These are phyloP conservation scores for Machimus rusticus DNA, from an alignment of 2,888 invertebrate species.

Conservation along the genomic window DNA sequence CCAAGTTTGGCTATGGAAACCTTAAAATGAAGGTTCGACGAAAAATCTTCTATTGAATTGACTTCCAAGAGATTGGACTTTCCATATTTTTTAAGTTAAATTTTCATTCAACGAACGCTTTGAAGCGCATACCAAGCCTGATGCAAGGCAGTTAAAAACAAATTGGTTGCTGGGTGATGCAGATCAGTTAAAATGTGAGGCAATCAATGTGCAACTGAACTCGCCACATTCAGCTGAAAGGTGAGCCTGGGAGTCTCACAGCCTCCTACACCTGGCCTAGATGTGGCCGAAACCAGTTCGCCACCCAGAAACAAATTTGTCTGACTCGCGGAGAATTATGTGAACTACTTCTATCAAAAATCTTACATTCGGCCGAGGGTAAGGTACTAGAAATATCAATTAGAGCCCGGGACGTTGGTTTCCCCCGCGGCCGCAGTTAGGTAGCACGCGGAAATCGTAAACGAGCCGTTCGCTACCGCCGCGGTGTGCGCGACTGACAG, in stretches of 20 bases:
- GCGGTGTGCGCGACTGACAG: conserved; percentile 41
- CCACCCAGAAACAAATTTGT: conserved; percentile 14
- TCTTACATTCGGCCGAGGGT: neutral
- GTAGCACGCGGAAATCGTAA: neutral
- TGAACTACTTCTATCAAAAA: neutral
- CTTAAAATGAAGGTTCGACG: too few relatives aligned
- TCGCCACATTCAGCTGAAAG: neutral
- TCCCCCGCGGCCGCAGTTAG: neutral
- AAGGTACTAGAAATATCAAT: conserved; percentile 19
- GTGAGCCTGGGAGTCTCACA: neutral
- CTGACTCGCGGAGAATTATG: neutral
- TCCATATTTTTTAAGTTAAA: neutral
- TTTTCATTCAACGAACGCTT: neutral
- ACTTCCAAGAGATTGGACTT: neutral
- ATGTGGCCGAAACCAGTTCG: neutral
- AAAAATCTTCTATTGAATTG: neutral
- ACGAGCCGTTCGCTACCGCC: neutral
- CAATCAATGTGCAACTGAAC: neutral
- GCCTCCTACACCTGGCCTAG: neutral
- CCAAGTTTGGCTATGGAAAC: too few relatives aligned
- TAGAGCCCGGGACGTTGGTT: neutral
- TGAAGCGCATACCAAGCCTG: neutral
- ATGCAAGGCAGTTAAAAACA: neutral
- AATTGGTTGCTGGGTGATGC: neutral
- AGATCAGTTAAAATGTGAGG: neutral